Evolutionary conservation across 2,113 vertebrate species (phyloP).

Genomic region (Stictonetta naevosa): DNA sequence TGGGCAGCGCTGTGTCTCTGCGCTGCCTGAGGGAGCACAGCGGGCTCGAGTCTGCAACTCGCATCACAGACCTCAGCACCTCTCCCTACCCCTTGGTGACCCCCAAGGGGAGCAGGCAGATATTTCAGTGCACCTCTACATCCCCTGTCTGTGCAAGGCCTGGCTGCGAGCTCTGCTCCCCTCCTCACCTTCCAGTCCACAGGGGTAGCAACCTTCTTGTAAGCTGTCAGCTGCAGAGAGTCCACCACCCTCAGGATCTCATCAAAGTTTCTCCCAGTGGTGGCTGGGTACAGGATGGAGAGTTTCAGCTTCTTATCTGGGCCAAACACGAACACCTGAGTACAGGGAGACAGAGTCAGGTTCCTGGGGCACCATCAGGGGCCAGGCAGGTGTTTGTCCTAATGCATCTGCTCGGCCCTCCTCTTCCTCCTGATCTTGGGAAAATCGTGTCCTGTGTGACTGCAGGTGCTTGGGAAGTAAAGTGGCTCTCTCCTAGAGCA

Average conservation of each 20-base stretch:
- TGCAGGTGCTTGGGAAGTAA: not conserved
- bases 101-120: not conserved
- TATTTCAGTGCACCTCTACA: fast-evolving
- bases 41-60: fast-evolving
- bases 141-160: not conserved
- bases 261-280: conserved; percentile 95
- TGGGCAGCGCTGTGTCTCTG: not conserved
- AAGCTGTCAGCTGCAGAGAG: conserved; percentile 93
- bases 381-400: not conserved
- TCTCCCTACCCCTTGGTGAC: not conserved
- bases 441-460: not conserved
- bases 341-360: not conserved
- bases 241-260: conserved; percentile 92
- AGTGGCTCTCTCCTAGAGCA: not conserved
- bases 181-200: conserved; percentile 96
- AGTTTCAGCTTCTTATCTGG: conserved; percentile 97
- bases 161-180: not conserved
- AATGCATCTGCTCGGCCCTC: not conserved
- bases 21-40: fast-evolving
- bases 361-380: not conserved
- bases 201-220: conserved; percentile 93
- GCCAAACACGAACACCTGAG: conserved; percentile 93
- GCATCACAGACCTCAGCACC: not conserved
- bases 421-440: not conserved
- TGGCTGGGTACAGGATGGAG: conserved; percentile 96